phyloP scores from a whole-genome alignment of 2,888 invertebrate species.

The Autographa gamma region DNA sequence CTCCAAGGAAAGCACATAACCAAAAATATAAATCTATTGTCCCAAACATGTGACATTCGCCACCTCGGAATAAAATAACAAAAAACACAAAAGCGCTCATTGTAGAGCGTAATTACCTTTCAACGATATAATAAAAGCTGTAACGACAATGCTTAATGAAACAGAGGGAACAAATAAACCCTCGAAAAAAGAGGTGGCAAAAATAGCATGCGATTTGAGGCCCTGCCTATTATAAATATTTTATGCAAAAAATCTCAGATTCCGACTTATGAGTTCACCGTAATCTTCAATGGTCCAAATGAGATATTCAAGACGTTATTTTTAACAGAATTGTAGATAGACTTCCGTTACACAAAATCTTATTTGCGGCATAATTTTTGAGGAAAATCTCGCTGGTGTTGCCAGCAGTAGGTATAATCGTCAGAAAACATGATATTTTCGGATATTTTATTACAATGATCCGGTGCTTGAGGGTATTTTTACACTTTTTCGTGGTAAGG shows the following conservation, averaged over 20 bases:
- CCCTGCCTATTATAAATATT: constrained; percentile 76
- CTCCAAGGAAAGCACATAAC: constrained; percentile 24
- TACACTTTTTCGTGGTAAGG: constrained; percentile 13
- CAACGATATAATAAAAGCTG: constrained; percentile 64
- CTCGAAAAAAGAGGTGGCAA: constrained; percentile 63
- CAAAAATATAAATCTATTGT: constrained; percentile 47
- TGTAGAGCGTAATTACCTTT: constrained; percentile 64
- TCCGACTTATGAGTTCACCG: constrained; percentile 59
- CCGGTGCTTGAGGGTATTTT: constrained; percentile 13
- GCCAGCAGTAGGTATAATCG: constrained; percentile 43
- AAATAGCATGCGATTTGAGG: constrained; percentile 64
- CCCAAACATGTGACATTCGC: constrained; percentile 51
- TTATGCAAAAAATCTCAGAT: constrained; percentile 71
- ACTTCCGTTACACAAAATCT: constrained; percentile 59
- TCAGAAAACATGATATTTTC: constrained; percentile 41
- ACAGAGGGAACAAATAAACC: constrained; percentile 63
- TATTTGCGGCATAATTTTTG: constrained; percentile 57
- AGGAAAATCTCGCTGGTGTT: constrained; percentile 40
- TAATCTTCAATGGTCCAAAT: constrained; percentile 73
- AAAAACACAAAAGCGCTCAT: constrained; percentile 63
- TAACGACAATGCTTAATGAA: constrained; percentile 65
- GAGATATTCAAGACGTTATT: constrained; percentile 75
- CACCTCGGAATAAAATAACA: constrained; percentile 51
- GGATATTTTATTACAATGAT: constrained; percentile 33
- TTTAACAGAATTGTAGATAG: constrained; percentile 69